Percentiles rank a stretch among this genome's conserved stretches.
Evolutionary conservation across 2,888 invertebrate genomes (phyloP).

Genomic region (Crepidodera aurea): DNA sequence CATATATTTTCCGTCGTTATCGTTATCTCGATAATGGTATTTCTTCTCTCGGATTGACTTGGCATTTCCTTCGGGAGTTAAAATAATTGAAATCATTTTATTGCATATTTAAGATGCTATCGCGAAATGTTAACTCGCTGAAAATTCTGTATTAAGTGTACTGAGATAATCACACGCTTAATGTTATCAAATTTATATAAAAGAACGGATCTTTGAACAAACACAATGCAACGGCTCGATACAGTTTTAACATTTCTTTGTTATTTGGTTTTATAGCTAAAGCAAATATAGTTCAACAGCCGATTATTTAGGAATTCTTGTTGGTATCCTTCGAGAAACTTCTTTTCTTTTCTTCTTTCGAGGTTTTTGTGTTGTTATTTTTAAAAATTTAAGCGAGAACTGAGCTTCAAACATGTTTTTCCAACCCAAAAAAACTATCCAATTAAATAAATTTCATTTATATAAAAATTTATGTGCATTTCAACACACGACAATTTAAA

Average conservation of each 20-base stretch:
- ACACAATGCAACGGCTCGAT: slow-evolving; percentile 3
- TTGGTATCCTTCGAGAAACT: too few relatives aligned
- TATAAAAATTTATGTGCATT: too few relatives aligned
- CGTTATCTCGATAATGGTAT: slow-evolving; percentile 22
- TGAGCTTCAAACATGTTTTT: too few relatives aligned
- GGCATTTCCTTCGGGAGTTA: slow-evolving; percentile 23
- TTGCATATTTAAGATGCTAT: slow-evolving; percentile 15
- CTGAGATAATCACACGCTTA: slow-evolving; percentile 11
- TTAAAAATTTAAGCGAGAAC: too few relatives aligned
- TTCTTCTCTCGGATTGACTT: slow-evolving; percentile 8
- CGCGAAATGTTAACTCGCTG: slow-evolving; percentile 7
- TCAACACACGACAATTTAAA: too few relatives aligned
- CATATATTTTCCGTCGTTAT: slow-evolving; percentile 17
- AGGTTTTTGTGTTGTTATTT: too few relatives aligned
- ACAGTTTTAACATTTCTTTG: slow-evolving; percentile 2
- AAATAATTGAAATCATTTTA: slow-evolving; percentile 22
- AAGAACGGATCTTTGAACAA: slow-evolving; percentile 5
- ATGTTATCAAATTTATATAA: slow-evolving; percentile 9
- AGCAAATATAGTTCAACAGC: slow-evolving; percentile 3
- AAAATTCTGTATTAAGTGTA: slow-evolving; percentile 3
- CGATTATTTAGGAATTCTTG: not conserved
- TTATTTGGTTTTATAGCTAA: slow-evolving; percentile 1
- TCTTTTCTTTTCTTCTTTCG: too few relatives aligned
- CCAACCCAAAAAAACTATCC: too few relatives aligned
- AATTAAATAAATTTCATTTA: too few relatives aligned